Conservation (phyloP, 2,797 vertebrate species). For the Sylvia borin region DNA sequence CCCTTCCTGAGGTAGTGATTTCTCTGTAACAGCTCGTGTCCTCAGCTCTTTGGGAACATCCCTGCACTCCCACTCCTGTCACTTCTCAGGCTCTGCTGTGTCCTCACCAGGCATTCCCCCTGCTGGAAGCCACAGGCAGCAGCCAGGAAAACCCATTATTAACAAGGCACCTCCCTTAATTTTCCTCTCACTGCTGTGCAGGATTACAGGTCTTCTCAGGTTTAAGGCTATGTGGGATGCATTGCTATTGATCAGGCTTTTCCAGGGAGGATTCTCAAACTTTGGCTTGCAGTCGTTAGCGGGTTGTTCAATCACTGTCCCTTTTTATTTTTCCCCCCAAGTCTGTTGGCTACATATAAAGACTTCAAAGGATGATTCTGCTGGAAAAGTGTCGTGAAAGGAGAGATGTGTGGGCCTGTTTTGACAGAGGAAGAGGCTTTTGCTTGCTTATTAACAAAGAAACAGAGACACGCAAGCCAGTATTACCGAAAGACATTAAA, state of each 20-base stretch:
- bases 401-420: neutral
- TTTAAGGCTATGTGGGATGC: neutral
- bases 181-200: neutral
- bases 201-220: neutral
- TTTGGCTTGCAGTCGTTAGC: neutral
- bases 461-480: neutral
- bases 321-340: neutral
- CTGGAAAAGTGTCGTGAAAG: neutral
- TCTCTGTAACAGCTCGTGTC: neutral
- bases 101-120: neutral
- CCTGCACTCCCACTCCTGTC: neutral
- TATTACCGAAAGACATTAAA: neutral
- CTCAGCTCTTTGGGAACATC: neutral
- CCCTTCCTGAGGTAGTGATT: neutral
- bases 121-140: neutral
- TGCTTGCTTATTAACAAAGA: neutral
- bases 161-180: neutral
- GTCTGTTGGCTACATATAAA: neutral
- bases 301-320: neutral
- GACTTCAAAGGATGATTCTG: neutral
- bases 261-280: neutral
- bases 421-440: constrained; percentile 13
- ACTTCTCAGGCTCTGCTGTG: neutral
- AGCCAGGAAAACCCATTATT: neutral
- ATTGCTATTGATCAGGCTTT: neutral